A percentile compares a stretch with the other conserved stretches of the same genome.
Conservation (phyloP, 2,113 vertebrate genomes). For the Sisor rabdophorus region DNA sequence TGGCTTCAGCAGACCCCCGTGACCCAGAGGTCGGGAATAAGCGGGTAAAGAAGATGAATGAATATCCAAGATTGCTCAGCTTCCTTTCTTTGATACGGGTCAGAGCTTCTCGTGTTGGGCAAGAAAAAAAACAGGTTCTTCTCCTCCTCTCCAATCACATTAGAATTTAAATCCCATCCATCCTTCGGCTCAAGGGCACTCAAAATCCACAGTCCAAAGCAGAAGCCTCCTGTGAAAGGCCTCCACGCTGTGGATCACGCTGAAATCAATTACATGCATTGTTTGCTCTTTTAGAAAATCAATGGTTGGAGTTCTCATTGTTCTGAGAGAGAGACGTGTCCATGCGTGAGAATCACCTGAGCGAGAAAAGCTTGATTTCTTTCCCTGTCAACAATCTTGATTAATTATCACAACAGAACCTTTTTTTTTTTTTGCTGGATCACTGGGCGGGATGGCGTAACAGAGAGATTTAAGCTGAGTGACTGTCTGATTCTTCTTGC, state of each 20-base stretch:
- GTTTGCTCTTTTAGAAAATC: conserved; percentile 48
- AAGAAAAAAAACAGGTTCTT: neutral
- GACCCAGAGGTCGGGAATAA: too few species aligned
- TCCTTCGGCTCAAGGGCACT: conserved; percentile 42
- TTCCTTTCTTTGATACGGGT: conserved; percentile 2
- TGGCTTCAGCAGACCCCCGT: too few species aligned
- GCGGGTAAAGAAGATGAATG: too few species aligned
- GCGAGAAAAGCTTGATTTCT: conserved; percentile 18
- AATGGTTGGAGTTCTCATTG: conserved; percentile 22
- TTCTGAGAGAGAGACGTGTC: conserved; percentile 24
- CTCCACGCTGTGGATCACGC: conserved; percentile 20
- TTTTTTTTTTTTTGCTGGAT: conserved; percentile 37
- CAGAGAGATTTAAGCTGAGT: neutral
- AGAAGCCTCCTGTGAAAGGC: conserved; percentile 25
- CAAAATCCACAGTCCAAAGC: conserved; percentile 15
- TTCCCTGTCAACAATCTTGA: conserved; percentile 34
- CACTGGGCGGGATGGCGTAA: neutral
- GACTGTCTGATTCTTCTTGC: neutral
- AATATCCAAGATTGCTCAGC: too few species aligned
- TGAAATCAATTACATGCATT: conserved; percentile 51
- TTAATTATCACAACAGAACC: conserved; percentile 26
- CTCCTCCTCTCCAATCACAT: conserved; percentile 40
- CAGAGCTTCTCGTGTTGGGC: neutral
- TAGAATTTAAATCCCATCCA: conserved; percentile 46
- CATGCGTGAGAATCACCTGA: conserved; percentile 6